Evolutionary conservation across 2,797 vertebrate genomes (phyloP).

Genomic region (Myotis vivesi): DNA sequence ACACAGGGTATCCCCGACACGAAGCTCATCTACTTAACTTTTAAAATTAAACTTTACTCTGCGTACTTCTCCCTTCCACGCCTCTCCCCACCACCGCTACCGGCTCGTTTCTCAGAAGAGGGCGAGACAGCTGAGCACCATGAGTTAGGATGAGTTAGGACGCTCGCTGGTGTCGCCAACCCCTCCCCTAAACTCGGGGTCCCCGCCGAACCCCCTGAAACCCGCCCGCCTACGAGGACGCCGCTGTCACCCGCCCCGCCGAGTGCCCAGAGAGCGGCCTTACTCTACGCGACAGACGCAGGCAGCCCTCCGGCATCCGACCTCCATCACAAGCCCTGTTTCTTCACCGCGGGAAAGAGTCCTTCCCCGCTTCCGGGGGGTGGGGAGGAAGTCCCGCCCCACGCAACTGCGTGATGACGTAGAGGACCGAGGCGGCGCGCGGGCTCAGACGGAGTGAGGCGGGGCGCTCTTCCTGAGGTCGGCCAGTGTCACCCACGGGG

Average conservation of each 20-base stretch:
- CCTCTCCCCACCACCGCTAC: neutral
- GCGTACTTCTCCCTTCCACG: neutral
- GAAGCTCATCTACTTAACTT: neutral
- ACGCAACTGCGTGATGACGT: neutral
- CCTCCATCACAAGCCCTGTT: fast-evolving
- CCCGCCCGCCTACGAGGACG: neutral
- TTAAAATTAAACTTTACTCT: neutral
- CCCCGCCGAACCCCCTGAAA: neutral
- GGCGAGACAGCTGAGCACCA: neutral
- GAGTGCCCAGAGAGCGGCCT: fast-evolving
- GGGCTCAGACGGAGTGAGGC: fast-evolving
- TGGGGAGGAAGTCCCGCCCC: slow-evolving; percentile 7
- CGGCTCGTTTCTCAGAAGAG: neutral
- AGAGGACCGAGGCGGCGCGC: fast-evolving
- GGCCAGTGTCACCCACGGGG: fast-evolving
- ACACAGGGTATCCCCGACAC: neutral
- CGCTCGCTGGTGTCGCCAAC: neutral
- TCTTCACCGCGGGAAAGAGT: neutral
- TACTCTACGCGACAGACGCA: fast-evolving
- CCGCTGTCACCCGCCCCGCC: neutral
- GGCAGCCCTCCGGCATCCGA: fast-evolving
- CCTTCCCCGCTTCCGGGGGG: neutral
- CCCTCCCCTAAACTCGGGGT: neutral
- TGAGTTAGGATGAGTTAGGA: neutral
- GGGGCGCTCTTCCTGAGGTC: fast-evolving